phyloP scores from a whole-genome alignment of 1,140 invertebrate genomes.

The Lysiphlebus fabarum region DNA sequence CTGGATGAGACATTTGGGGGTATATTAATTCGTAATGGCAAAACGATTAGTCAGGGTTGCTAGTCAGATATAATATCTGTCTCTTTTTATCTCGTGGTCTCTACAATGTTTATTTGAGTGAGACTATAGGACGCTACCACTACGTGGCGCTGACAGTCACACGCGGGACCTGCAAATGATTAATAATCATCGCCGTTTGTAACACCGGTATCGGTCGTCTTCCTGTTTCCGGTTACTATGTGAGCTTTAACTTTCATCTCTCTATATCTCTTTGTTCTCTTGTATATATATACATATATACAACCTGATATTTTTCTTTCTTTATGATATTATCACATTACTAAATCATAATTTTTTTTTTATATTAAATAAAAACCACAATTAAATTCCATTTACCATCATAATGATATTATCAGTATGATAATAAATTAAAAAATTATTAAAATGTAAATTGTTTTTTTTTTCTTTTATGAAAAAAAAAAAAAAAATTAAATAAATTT shows the following conservation, averaged over 20 bases:
- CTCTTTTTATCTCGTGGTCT: neutral
- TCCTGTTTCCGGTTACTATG: constrained; percentile 24
- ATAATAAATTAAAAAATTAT: too few species aligned
- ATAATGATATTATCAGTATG: too few species aligned
- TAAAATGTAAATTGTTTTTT: too few species aligned
- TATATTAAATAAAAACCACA: neutral
- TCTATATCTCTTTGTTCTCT: neutral
- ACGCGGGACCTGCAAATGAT: constrained; percentile 52
- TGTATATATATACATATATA: too few species aligned
- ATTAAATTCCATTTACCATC: too few species aligned
- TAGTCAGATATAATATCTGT: neutral
- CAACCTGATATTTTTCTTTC: too few species aligned
- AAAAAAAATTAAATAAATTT: neutral
- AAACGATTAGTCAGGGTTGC: constrained; percentile 50
- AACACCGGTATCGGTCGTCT: constrained; percentile 25
- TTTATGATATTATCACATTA: neutral
- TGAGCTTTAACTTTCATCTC: constrained; percentile 1
- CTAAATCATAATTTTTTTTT: neutral
- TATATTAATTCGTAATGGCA: constrained; percentile 51
- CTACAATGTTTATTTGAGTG: neutral
- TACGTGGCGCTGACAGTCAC: constrained; percentile 47
- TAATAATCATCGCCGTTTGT: constrained; percentile 46
- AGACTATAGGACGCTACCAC: constrained; percentile 23
- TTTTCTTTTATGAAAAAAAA: neutral
- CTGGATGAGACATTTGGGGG: constrained; percentile 24